Evolutionary conservation across 2,113 vertebrate genomes (phyloP).

Genomic region (Hyperoodon ampullatus): DNA sequence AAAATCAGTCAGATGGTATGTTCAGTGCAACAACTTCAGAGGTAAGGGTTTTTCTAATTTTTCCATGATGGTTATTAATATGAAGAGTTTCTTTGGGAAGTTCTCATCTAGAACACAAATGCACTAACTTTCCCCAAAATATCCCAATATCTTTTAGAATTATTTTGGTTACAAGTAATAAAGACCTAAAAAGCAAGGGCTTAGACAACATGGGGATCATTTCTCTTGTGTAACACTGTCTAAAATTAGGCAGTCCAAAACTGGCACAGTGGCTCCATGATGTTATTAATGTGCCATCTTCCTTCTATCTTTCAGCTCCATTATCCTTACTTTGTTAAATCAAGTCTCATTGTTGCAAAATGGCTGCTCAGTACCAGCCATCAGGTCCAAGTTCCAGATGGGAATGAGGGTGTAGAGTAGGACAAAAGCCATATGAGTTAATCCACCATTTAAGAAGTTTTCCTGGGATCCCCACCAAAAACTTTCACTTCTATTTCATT

Average conservation of each 20-base stretch:
- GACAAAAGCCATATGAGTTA: not conserved
- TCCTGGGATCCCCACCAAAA: not conserved
- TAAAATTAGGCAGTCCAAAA: not conserved
- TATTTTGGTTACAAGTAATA: not conserved
- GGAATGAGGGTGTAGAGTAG: not conserved
- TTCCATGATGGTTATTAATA: not conserved
- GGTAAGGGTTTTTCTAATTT: not conserved
- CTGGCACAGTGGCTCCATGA: not conserved
- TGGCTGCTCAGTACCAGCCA: not conserved
- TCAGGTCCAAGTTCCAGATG: not conserved
- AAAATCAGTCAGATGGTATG: not conserved
- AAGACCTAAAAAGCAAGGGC: not conserved
- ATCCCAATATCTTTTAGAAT: not conserved
- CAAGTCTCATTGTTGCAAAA: not conserved
- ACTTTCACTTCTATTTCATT: not conserved
- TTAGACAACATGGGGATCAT: not conserved
- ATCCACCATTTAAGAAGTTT: not conserved
- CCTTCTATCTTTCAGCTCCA: not conserved
- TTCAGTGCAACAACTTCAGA: not conserved
- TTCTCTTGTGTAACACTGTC: not conserved
- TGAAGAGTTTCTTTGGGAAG: not conserved
- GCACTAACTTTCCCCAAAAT: not conserved
- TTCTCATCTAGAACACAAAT: not conserved
- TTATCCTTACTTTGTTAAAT: not conserved
- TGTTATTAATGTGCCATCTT: not conserved